Evolutionary conservation across 2,888 invertebrate genomes (phyloP).

Genomic region (Torymus tubicola): DNA sequence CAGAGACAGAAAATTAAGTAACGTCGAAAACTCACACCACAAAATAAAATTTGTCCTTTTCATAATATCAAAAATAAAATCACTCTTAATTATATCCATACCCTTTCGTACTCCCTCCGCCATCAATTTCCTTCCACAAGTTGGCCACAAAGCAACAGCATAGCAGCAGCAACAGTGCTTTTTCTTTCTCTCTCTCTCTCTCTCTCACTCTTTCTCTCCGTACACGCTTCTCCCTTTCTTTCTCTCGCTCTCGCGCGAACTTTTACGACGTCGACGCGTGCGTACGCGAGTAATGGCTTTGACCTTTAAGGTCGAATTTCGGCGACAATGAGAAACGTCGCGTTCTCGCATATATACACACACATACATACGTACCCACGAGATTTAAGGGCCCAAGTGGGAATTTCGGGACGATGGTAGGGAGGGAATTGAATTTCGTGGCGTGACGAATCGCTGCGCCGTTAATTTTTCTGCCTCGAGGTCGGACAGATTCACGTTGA

Average conservation of each 20-base stretch:
- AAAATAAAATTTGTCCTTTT: too few species aligned
- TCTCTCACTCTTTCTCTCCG: not conserved
- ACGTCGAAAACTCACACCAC: too few species aligned
- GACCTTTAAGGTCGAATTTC: constrained; percentile 65
- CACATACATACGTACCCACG: too few species aligned
- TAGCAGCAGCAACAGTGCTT: not conserved
- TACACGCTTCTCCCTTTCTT: too few species aligned
- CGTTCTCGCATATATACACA: not conserved
- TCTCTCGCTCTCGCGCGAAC: constrained; percentile 2
- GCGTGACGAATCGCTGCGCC: too few species aligned
- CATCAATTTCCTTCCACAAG: constrained; percentile 39
- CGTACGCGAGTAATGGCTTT: constrained; percentile 64
- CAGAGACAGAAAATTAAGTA: too few species aligned
- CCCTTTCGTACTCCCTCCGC: not conserved
- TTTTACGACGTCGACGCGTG: constrained; percentile 56
- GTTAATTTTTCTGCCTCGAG: too few species aligned
- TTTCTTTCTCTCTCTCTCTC: constrained; percentile 14
- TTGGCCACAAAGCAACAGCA: not conserved
- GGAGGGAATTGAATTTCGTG: too few species aligned
- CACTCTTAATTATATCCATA: constrained; percentile 29
- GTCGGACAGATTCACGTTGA: too few species aligned
- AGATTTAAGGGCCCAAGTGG: too few species aligned
- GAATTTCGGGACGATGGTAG: too few species aligned
- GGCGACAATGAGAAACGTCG: constrained; percentile 25
- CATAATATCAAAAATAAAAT: not conserved